These are phyloP conservation scores for Mastacembelus armatus DNA, from an alignment of 2,797 vertebrate species.

Conservation along the genomic window DNA sequence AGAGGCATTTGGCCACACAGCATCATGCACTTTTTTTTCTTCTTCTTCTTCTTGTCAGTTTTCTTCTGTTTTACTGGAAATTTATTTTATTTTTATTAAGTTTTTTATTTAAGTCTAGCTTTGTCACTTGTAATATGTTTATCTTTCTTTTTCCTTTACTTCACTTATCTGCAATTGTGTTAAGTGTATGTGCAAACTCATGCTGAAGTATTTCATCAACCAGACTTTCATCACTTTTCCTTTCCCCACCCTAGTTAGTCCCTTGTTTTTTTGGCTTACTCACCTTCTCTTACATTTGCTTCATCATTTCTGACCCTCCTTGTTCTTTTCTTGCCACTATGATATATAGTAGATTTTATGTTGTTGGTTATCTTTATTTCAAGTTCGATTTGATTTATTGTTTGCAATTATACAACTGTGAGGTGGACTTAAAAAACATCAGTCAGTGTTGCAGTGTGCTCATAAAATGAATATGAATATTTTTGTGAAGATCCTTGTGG, in stretches of 20 bases:
- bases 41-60: conserved; percentile 17
- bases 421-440: not conserved
- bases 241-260: not conserved
- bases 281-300: conserved; percentile 16
- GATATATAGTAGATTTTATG: conserved; percentile 8
- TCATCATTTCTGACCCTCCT: conserved; percentile 21
- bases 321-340: conserved; percentile 10
- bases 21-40: not conserved
- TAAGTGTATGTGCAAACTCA: not conserved
- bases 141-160: not conserved
- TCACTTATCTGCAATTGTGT: not conserved
- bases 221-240: conserved; percentile 26
- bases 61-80: conserved; percentile 12
- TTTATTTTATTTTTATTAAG: too few relatives aligned
- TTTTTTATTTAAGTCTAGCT: too few relatives aligned
- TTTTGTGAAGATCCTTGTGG: not conserved
- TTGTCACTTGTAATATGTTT: not conserved
- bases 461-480: conserved; percentile 5
- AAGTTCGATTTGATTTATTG: too few relatives aligned
- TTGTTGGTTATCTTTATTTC: conserved; percentile 3
- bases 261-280: conserved; percentile 6
- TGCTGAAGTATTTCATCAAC: conserved; percentile 9
- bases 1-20: conserved; percentile 22
- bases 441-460: too few relatives aligned
- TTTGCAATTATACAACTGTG: too few relatives aligned